Evolutionary conservation across 2,113 vertebrate species (phyloP), one percentile per base, ranked within the genome.

Genomic region (Corynorhinus townsendii): DNA sequence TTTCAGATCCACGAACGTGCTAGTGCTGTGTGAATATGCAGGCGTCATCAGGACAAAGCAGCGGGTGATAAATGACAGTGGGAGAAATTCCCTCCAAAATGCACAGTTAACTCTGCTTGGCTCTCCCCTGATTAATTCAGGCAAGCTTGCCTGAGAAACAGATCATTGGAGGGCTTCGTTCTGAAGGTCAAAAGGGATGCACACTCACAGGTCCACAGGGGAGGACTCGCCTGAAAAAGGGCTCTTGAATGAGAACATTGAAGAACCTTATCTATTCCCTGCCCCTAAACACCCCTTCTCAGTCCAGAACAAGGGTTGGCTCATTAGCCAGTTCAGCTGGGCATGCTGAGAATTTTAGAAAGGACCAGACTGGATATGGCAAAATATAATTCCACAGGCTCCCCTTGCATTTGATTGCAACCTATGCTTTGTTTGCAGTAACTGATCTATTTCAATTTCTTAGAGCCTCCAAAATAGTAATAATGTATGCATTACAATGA

Each of bases 41-140:
- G 64, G 68, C 1, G 0, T 92, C 92, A 75, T 22, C n/a, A 1
- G 56, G 59, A 95, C 93, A 93, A 90, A 94, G 90, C 54, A 2
- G 47, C 14, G 66, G 81, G 6, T 92, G 92, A 92, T 68, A 95
- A 66, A 94, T 83, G 95, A 89, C 69, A 40, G 43, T 2, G 28
- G 71, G n/a, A 87, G 76, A 82, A 71, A 81, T 52, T 89, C 62
- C 79, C 68, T 85, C 81, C 85, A 71, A 92, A 93, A 90, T 2
- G 64, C 64, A 22, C 89, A 28, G 54, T 64, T 68, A n/a, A 24
- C 75, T 62, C 86, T 54, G 72, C 71, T 38, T 17, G 12, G 35
- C 40, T 5, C 30, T 40, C 38, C 62, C 49, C 15, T 12, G 56
- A 24, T 45, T 17, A 26, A 30, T 26, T 15, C 38, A 49, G 24